These are phyloP conservation scores for Mimachlamys varia DNA, from an alignment of 2,888 invertebrate genomes.

Conservation along the genomic window DNA sequence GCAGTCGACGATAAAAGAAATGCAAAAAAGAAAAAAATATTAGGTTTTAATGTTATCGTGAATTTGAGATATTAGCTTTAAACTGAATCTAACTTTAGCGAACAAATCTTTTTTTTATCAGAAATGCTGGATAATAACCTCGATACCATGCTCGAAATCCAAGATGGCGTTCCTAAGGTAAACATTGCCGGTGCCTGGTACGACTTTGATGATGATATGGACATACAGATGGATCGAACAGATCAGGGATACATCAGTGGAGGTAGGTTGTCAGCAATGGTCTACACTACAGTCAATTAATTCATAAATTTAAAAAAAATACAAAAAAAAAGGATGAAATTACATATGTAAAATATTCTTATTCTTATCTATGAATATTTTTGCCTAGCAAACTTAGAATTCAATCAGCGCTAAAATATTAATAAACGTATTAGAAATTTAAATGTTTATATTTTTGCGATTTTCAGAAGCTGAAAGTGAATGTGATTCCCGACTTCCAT, in stretches of 20 bases:
- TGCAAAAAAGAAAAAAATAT: too few relatives aligned
- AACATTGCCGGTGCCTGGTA: constrained; percentile 52
- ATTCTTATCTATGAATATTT: too few relatives aligned
- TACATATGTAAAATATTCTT: not conserved
- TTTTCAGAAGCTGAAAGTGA: constrained; percentile 42
- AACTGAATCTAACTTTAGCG: too few relatives aligned
- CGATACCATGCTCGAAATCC: constrained; percentile 43
- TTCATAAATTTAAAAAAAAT: too few relatives aligned
- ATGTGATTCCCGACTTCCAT: constrained; percentile 16
- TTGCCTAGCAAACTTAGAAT: too few relatives aligned
- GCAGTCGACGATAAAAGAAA: too few relatives aligned
- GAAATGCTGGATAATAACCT: constrained; percentile 53
- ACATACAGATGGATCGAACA: constrained; percentile 36
- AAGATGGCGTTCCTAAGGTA: constrained; percentile 43
- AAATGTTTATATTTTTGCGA: constrained; percentile 16
- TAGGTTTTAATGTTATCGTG: too few relatives aligned
- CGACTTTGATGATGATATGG: constrained; percentile 46
- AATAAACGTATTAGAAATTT: not conserved
- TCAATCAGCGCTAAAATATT: too few relatives aligned
- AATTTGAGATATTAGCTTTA: too few relatives aligned
- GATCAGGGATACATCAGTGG: constrained; percentile 52
- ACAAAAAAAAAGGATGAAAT: too few relatives aligned
- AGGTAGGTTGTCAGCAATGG: constrained; percentile 38
- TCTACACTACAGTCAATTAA: too few relatives aligned
- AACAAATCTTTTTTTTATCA: constrained; percentile 23